Conservation (phyloP, 1,140 invertebrate species). For the Pissodes strobi region DNA sequence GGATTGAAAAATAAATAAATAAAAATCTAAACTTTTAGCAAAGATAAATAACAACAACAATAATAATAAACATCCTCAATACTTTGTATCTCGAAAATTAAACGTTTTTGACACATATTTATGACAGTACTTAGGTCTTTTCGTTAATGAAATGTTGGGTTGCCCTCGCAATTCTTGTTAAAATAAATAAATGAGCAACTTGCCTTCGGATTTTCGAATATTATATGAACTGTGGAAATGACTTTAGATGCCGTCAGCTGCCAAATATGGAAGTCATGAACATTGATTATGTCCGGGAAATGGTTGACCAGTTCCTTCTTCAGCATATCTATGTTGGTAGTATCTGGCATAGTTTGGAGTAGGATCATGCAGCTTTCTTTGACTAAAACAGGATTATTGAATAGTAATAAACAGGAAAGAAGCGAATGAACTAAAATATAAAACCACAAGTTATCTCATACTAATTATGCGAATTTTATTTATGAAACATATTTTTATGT, state of each 20-base stretch:
- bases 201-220: constrained; percentile 67
- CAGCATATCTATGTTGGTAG: constrained; percentile 73
- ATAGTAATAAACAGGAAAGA: constrained; percentile 39
- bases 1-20: constrained; percentile 13
- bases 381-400: too few relatives aligned
- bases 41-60: too few relatives aligned
- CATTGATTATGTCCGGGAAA: constrained; percentile 79
- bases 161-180: not conserved
- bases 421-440: too few relatives aligned
- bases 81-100: too few relatives aligned
- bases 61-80: too few relatives aligned
- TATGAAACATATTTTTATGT: too few relatives aligned
- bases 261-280: constrained; percentile 85
- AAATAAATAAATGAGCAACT: too few relatives aligned
- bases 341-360: constrained; percentile 79
- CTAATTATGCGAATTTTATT: too few relatives aligned
- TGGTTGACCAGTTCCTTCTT: constrained; percentile 66
- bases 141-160: not conserved
- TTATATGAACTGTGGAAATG: constrained; percentile 75
- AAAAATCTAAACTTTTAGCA: too few relatives aligned
- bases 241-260: constrained; percentile 72
- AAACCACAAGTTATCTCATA: too few relatives aligned
- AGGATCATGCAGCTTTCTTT: constrained; percentile 78
- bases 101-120: too few relatives aligned
- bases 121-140: not conserved